phyloP scores from a whole-genome alignment of 2,888 invertebrate genomes.

The Macaria notata region DNA sequence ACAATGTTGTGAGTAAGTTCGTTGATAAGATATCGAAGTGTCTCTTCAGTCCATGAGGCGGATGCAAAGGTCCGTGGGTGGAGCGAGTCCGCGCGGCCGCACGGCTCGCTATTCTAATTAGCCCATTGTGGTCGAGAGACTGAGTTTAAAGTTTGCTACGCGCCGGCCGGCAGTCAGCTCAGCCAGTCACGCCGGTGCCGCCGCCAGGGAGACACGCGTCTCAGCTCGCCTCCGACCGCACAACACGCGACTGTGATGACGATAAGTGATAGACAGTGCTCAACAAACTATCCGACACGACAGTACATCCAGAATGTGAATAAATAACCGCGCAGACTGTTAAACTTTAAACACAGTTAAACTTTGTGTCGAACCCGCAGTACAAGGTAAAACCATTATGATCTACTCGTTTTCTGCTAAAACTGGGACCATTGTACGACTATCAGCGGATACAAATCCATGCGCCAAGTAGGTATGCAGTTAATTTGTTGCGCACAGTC shows the following conservation, averaged over 20 bases:
- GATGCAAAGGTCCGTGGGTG: constrained; percentile 79
- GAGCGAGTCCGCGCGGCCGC: constrained; percentile 62
- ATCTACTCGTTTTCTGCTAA: constrained; percentile 66
- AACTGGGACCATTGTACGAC: constrained; percentile 62
- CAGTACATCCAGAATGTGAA: constrained; percentile 58
- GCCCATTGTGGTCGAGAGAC: constrained; percentile 67
- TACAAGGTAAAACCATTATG: constrained; percentile 77
- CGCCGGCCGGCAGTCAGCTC: constrained; percentile 60
- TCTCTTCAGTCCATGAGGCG: constrained; percentile 69
- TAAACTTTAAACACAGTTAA: constrained; percentile 36
- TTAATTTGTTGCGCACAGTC: constrained; percentile 34
- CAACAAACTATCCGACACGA: constrained; percentile 50
- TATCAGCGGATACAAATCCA: constrained; percentile 55
- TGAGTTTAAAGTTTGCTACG: constrained; percentile 68
- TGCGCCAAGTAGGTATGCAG: constrained; percentile 42
- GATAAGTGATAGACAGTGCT: constrained; percentile 72
- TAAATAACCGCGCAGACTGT: constrained; percentile 37
- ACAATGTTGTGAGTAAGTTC: constrained; percentile 24
- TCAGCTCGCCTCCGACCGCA: constrained; percentile 33
- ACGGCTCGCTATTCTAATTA: constrained; percentile 79
- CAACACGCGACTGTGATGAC: constrained; percentile 70
- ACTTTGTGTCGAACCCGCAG: constrained; percentile 59
- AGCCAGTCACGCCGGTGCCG: constrained; percentile 58
- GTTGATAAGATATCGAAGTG: constrained; percentile 56
- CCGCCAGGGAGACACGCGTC: constrained; percentile 58